Base-by-base conservation (phyloP, 1,140 invertebrate species). In the Megalonaias nervosa region DNA sequence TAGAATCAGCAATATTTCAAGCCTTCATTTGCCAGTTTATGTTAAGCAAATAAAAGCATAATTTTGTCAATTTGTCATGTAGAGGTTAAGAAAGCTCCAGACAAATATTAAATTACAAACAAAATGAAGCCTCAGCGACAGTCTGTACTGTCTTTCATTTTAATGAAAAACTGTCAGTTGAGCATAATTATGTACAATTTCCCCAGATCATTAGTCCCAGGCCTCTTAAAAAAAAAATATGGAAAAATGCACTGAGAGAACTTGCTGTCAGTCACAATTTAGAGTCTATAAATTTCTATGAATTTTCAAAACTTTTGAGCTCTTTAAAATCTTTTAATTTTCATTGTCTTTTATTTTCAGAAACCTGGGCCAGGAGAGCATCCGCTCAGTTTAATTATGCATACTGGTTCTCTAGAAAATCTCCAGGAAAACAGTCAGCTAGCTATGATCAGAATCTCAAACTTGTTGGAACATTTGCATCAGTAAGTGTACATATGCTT, bases 321-420 rank as follows among this genome's bases (percentile, higher is more conserved):
- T n/a, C 38, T 48, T 48, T 19, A 55, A 38, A 57, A 17, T 15
- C 57, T 56, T 69, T 15, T 13, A 23, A 38, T 55, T 17, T 62
- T 17, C 48, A 16, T n/a, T 16, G 9, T 48, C 13, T 77, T 67
- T 69, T 59, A 38, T 69, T 67, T 74, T 16, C 77, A 89, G 86
- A 88, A 87, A 79, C 87, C 88, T 38, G 88, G 88, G 79, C 92
- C 94, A 81, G 93, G 94, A 77, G 95, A 98, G 87, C 96, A 98
- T 88, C 94, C 94, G 89, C 92, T 98, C 96, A 98, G 89, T 97
- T 95, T 92, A 94, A 94, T 62, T 98, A 98, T 91, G 95, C 95
- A 85, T 93, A 97, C 85, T 98, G 96, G 95, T 98, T 95, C 90
- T 97, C 96, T 82, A 92, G 94, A 82, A 92, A 96, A 89, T 92